Evolutionary conservation across 1,140 invertebrate species (phyloP), one percentile per base, ranked within the genome.

Genomic region (Euura saliciscinereae): DNA sequence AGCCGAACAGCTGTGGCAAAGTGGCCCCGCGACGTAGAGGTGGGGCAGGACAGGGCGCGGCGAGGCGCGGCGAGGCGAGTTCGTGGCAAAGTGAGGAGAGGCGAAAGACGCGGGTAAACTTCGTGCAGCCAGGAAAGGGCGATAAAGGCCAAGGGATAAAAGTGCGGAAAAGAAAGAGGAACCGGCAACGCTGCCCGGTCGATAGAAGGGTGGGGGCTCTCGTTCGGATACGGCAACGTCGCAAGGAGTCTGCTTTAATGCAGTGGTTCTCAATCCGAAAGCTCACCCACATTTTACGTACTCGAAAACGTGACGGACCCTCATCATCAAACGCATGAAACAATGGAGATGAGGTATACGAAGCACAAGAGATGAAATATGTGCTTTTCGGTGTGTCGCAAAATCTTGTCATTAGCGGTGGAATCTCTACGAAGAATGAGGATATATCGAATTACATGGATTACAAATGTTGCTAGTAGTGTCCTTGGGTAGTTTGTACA

Each of bases 161-260:
- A 82, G 81, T 81, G 81, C 72, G 78, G 77, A 78, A 79, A 83
- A 59, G 51, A 59, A 59, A 59, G 51, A 80, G 81, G 84, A 86
- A 73, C 76, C 77, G 86, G 85, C 86, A 87, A 86, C 86, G 77
- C 72, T 69, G 86, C 77, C 69, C 81, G 86, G 84, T 87, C 85
- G 86, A 87, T 86, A 87, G 83, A 79, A 81, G 84, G 83, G 82
- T 83, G 81, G 79, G 79, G 81, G 74, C 78, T 75, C 78, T 71
- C 8, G 0, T 59, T 59, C 74, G 77, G 72, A 70, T 44, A 71
- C 76, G 86, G 85, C 85, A 87, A 86, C 85, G 75, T 77, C 67
- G 86, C 84, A 76, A 81, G 73, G 76, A 79, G 85, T 86, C 86
- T 86, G 85, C 84, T 86, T 86, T 84, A 85, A 86, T 82, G 74